phyloP scores from a whole-genome alignment of 2,113 vertebrate genomes.

The Hypanus sabinus region DNA sequence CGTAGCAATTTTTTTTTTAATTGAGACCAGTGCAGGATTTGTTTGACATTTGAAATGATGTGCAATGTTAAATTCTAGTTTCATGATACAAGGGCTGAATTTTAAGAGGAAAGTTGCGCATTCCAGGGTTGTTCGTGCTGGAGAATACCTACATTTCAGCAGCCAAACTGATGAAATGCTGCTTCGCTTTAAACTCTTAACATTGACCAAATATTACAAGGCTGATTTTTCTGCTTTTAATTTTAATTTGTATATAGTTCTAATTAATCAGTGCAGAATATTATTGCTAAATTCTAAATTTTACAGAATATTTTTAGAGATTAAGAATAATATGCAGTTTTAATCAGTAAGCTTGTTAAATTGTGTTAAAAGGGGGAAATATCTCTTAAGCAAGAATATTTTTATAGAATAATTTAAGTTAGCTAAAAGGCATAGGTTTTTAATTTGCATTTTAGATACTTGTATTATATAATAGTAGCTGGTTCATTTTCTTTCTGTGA shows the following conservation, averaged over 20 bases:
- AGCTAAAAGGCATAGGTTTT: neutral
- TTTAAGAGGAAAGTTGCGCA: neutral
- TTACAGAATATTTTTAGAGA: neutral
- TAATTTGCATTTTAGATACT: neutral
- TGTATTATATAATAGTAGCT: neutral
- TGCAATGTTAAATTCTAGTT: neutral
- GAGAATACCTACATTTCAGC: neutral
- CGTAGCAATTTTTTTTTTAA: neutral
- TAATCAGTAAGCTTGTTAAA: neutral
- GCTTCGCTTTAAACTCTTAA: neutral
- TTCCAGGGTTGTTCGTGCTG: neutral
- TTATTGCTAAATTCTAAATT: too few species aligned
- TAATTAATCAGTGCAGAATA: neutral
- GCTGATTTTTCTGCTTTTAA: neutral
- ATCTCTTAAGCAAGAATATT: neutral
- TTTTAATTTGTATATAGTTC: neutral
- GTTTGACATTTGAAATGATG: neutral
- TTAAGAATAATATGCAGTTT: neutral
- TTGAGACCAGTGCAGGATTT: neutral
- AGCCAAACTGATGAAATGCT: neutral
- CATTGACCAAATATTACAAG: neutral
- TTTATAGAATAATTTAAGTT: neutral
- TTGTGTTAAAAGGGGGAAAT: slow-evolving; percentile 2
- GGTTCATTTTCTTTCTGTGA: neutral
- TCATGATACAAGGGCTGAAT: neutral